Conservation (phyloP, 1,140 invertebrate species). For the Grapholita molesta region DNA sequence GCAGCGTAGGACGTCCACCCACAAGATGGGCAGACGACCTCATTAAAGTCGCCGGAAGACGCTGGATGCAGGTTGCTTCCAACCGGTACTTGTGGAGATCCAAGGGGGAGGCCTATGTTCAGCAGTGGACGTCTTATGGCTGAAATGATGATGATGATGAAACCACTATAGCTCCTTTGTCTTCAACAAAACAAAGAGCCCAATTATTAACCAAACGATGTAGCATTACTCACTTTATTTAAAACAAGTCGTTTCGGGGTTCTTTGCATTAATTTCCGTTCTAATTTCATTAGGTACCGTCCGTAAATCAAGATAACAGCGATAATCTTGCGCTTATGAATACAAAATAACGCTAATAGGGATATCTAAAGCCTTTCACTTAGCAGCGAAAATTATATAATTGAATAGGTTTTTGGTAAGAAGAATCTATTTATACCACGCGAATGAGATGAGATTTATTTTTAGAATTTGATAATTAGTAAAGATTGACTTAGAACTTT, state of each 20-base stretch:
- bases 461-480: too few species aligned
- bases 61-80: too few species aligned
- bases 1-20: too few species aligned
- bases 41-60: too few species aligned
- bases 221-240: slow-evolving; percentile 2
- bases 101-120: too few species aligned
- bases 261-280: slow-evolving; percentile 5
- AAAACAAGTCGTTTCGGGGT: slow-evolving; percentile 8
- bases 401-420: neutral
- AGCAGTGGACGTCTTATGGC: too few species aligned
- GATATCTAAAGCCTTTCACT: neutral
- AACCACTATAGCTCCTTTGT: neutral
- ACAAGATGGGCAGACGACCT: too few species aligned
- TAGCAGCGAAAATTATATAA: neutral
- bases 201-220: neutral
- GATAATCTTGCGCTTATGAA: slow-evolving; percentile 4
- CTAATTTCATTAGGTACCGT: neutral
- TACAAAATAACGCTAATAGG: neutral
- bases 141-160: too few species aligned
- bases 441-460: too few species aligned
- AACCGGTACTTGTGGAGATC: too few species aligned
- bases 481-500: too few species aligned
- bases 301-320: neutral
- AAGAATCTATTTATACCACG: neutral
- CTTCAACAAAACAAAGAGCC: neutral